phyloP scores from a whole-genome alignment of 2,113 vertebrate genomes.

The Hippocampus abdominalis region DNA sequence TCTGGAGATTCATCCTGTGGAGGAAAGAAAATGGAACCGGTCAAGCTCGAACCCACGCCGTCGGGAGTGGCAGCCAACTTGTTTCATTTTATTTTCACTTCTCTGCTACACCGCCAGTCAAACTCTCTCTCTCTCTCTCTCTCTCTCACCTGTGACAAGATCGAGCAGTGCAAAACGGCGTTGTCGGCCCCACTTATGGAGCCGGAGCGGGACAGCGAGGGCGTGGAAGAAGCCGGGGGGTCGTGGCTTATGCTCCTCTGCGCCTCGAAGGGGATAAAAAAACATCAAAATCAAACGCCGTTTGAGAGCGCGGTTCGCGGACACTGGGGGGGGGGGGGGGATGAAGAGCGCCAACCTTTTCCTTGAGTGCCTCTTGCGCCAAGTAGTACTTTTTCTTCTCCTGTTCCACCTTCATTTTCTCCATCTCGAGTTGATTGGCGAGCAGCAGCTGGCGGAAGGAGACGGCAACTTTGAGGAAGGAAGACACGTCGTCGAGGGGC shows the following conservation, averaged over 20 bases:
- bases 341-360: conserved; percentile 79
- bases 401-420: conserved; percentile 96
- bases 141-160: conserved; percentile 82
- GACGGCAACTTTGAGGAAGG: conserved; percentile 3
- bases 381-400: conserved; percentile 93
- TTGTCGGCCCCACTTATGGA: conserved; percentile 88
- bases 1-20: conserved; percentile 86
- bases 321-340: no score
- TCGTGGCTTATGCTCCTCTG: conserved; percentile 77
- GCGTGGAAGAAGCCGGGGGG: conserved; percentile 82
- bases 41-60: not conserved
- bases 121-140: no score
- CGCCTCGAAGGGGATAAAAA: conserved; percentile 72
- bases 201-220: conserved; percentile 89
- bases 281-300: not conserved
- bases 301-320: not conserved
- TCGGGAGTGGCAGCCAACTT: no score
- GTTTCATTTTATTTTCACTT: no score
- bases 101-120: no score
- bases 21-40: not conserved
- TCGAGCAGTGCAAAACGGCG: conserved; percentile 81
- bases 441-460: conserved; percentile 74
- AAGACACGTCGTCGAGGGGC: not conserved
- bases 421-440: conserved; percentile 93
- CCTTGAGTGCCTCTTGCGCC: conserved; percentile 87